These are phyloP conservation scores for Lepilemur septentrionalis DNA, from an alignment of 2,797 vertebrate species.

Conservation along the genomic window DNA sequence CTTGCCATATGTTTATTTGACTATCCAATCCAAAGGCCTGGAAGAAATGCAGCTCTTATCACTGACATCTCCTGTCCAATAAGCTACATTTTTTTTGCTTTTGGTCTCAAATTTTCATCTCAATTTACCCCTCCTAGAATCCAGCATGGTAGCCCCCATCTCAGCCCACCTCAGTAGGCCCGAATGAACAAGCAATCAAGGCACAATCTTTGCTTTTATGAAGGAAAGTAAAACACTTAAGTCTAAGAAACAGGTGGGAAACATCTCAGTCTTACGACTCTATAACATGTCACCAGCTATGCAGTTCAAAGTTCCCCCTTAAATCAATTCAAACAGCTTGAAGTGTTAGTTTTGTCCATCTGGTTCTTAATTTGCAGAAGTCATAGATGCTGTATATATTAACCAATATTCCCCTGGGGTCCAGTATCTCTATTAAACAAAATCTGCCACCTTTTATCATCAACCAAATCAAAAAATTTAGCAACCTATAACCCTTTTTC, in stretches of 20 bases:
- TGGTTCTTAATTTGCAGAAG: slow-evolving; percentile 2
- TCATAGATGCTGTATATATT: background rate
- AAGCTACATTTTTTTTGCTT: background rate
- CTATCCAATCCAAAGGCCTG: background rate
- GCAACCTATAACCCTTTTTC: background rate
- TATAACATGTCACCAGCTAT: background rate
- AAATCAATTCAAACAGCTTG: background rate
- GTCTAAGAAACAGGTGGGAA: background rate
- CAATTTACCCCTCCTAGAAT: background rate
- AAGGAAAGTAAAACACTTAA: background rate
- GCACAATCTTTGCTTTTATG: background rate
- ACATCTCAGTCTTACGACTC: background rate
- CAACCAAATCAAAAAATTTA: background rate
- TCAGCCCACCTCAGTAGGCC: background rate
- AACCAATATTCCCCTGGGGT: background rate
- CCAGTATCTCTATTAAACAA: background rate
- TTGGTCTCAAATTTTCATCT: background rate
- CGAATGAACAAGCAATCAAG: background rate
- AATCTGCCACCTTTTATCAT: background rate
- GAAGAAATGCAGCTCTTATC: background rate
- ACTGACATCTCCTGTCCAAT: background rate
- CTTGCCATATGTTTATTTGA: background rate
- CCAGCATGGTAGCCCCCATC: background rate
- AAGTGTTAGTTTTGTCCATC: background rate
- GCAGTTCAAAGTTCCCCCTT: background rate